Evolutionary conservation across 2,888 invertebrate species (phyloP).

Genomic region (Yponomeuta evonymella): DNA sequence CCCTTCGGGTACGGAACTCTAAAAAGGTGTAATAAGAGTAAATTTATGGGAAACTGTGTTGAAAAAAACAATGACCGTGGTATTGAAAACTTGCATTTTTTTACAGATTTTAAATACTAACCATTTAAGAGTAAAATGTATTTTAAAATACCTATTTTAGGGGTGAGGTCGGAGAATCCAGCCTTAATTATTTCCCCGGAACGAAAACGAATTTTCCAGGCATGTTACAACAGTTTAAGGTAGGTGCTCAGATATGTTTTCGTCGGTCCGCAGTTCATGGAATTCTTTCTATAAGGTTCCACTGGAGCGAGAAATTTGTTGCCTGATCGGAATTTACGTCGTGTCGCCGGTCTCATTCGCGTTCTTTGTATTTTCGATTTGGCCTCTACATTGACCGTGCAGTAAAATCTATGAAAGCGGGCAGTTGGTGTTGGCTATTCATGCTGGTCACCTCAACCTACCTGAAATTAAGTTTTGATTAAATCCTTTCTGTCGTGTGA

Average conservation of each 20-base stretch:
- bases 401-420: neutral
- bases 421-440: neutral
- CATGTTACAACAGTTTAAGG: neutral
- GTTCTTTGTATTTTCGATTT: neutral
- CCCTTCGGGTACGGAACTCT: no score
- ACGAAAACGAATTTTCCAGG: neutral
- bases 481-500: neutral
- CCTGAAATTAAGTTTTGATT: neutral
- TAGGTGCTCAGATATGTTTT: neutral
- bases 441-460: neutral
- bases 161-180: no score
- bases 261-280: neutral
- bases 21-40: no score
- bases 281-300: neutral
- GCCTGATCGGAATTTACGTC: neutral
- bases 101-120: no score
- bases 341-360: neutral
- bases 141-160: no score
- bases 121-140: no score
- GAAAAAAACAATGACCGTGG: no score
- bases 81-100: no score
- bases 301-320: neutral
- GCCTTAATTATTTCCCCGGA: no score
- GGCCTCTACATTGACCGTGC: neutral
- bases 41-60: no score